These are phyloP conservation scores for Mus spretus DNA, from an alignment of 2,797 vertebrate genomes.

Conservation along the genomic window DNA sequence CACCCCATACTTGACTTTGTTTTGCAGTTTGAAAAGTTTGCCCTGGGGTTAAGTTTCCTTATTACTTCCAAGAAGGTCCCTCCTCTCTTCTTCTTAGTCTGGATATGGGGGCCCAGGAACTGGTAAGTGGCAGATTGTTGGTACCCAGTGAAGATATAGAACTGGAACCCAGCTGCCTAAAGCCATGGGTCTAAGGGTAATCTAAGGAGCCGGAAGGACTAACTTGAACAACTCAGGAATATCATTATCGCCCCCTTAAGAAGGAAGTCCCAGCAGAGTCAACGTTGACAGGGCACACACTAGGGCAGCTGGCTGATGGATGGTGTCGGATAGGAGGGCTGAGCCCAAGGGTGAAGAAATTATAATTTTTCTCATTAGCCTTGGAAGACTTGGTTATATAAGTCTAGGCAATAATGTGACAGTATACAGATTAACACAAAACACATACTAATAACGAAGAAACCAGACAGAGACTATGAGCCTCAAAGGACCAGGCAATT, in stretches of 20 bases:
- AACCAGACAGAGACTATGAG: background rate
- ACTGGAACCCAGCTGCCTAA: background rate
- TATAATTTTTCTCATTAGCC: background rate
- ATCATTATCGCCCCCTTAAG: conserved; percentile 47
- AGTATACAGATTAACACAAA: background rate
- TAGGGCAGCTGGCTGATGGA: background rate
- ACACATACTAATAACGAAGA: background rate
- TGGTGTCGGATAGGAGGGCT: background rate
- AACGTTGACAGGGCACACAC: background rate
- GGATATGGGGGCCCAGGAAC: background rate
- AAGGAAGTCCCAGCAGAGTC: conserved; percentile 4
- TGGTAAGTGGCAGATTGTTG: background rate
- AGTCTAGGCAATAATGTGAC: background rate
- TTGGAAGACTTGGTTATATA: background rate
- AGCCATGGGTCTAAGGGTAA: background rate
- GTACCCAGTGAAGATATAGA: background rate
- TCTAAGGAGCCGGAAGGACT: background rate
- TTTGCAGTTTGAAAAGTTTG: conserved; percentile 56
- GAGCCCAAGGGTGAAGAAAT: background rate
- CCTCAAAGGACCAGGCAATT: background rate
- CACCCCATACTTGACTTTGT: background rate
- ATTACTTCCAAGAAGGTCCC: background rate
- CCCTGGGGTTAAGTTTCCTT: background rate
- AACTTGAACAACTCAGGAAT: background rate
- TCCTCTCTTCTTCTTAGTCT: background rate